Conservation (phyloP, 2,888 invertebrate species). For the Acleris emargana region DNA sequence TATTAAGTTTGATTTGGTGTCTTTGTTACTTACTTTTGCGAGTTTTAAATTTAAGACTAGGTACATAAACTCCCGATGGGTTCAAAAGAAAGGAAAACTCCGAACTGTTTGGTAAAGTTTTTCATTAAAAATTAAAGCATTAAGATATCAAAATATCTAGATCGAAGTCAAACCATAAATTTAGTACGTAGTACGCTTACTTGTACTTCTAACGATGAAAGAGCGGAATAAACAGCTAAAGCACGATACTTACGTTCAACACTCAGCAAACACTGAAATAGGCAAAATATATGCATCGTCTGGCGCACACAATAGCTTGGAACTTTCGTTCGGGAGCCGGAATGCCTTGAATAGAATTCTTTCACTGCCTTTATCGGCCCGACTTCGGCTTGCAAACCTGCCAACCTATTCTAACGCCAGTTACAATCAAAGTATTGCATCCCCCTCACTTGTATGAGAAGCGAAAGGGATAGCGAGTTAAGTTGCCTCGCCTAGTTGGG, state of each 20-base stretch:
- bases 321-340: constrained; percentile 49
- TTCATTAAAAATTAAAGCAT: background rate
- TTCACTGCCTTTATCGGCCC: constrained; percentile 55
- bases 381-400: constrained; percentile 43
- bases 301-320: constrained; percentile 46
- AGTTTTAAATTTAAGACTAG: too few species aligned
- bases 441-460: constrained; percentile 6
- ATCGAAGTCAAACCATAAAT: too few species aligned
- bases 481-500: constrained; percentile 2
- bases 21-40: too few species aligned
- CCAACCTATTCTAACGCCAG: constrained; percentile 32
- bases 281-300: constrained; percentile 49
- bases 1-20: too few species aligned
- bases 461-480: constrained; percentile 9
- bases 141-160: too few species aligned
- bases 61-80: too few species aligned
- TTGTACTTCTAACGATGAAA: background rate
- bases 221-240: constrained; percentile 24
- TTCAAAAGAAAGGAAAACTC: too few species aligned
- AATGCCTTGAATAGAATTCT: constrained; percentile 64
- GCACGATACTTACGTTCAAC: constrained; percentile 9
- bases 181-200: background rate
- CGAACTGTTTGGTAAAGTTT: too few species aligned
- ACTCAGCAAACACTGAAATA: constrained; percentile 38
- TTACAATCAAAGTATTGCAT: constrained; percentile 6